Conservation (phyloP, 37 sponge, comb jelly and placozoan species). For the Theonella swinhoei region DNA sequence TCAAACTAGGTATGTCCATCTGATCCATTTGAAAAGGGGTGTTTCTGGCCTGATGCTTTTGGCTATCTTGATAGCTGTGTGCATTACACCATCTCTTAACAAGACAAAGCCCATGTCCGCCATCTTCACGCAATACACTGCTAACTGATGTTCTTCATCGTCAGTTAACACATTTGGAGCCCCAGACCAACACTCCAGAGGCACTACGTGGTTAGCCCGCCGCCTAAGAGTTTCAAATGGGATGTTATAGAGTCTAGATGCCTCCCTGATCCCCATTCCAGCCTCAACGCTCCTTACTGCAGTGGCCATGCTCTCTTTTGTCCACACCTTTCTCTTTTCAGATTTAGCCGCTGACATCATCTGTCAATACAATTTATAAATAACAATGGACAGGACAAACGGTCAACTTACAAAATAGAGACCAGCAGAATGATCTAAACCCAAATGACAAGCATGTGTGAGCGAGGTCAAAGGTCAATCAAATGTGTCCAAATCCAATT, state of each 20-base stretch:
- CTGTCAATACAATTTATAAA: no score
- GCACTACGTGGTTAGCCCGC: conserved; percentile 38
- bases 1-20: conserved; percentile 65
- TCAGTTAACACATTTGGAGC: conserved; percentile 49
- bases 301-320: conserved; percentile 33
- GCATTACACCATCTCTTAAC: conserved; percentile 46
- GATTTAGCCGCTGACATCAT: not conserved
- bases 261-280: conserved; percentile 50
- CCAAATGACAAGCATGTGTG: no score
- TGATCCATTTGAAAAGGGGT: conserved; percentile 43
- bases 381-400: not conserved
- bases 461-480: no score
- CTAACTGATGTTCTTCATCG: conserved; percentile 44
- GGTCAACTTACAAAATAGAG: not conserved
- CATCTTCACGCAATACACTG: conserved; percentile 38
- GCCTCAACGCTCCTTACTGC: conserved; percentile 26
- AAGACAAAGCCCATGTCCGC: conserved; percentile 60
- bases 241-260: conserved; percentile 30
- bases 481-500: no score
- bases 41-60: conserved; percentile 15
- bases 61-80: conserved; percentile 38
- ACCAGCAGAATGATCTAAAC: no score
- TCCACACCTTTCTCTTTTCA: conserved; percentile 43
- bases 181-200: conserved; percentile 47
- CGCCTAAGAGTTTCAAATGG: conserved; percentile 56